phyloP scores from a whole-genome alignment of 2,113 vertebrate genomes.

The Tupaia tana region DNA sequence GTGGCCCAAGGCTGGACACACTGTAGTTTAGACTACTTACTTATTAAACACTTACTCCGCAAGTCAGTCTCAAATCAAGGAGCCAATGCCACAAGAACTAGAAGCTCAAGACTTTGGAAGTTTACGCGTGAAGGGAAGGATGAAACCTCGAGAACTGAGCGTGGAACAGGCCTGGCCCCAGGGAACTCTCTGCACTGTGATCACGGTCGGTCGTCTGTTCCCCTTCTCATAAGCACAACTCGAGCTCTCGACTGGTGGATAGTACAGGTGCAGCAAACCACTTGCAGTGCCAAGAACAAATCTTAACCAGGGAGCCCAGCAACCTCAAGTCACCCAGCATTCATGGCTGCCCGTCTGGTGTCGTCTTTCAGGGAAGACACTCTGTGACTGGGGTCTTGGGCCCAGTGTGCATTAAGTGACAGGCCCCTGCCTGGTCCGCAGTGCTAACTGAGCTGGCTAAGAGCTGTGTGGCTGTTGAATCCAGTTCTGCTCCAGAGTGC shows the following conservation, averaged over 20 bases:
- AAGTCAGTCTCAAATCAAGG: background rate
- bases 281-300: background rate
- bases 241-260: background rate
- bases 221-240: background rate
- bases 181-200: background rate
- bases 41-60: background rate
- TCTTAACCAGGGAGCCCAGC: background rate
- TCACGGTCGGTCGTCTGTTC: background rate
- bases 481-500: fast-evolving
- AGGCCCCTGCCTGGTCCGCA: background rate
- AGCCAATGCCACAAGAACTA: no score
- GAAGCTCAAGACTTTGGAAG: background rate
- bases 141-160: no score
- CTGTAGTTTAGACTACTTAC: background rate
- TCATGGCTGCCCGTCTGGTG: fast-evolving
- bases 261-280: background rate
- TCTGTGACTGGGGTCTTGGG: background rate
- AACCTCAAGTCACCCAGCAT: background rate
- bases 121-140: background rate
- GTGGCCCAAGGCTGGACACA: background rate
- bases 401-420: background rate
- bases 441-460: fast-evolving
- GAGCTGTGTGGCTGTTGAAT: fast-evolving
- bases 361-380: background rate
- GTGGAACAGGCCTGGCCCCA: no score